phyloP scores from a whole-genome alignment of 2,113 vertebrate genomes.

The Panthera tigris region DNA sequence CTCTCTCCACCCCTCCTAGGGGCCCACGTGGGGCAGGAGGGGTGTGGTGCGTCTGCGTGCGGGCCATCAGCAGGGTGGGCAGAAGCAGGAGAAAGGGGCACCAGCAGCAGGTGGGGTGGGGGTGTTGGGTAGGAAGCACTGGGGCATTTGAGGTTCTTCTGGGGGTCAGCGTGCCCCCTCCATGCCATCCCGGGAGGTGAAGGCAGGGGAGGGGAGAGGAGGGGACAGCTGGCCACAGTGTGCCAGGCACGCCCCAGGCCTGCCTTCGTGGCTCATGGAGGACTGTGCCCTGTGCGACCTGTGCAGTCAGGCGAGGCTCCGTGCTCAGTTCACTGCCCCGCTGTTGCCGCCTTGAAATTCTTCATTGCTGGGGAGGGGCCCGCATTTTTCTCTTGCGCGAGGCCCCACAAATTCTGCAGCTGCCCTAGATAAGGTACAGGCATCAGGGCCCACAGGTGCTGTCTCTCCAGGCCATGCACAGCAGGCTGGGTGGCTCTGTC shows the following conservation, averaged over 20 bases:
- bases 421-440: rapidly evolving
- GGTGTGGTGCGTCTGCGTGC: not conserved
- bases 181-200: not conserved
- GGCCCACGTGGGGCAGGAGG: not conserved
- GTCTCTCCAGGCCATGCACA: rapidly evolving
- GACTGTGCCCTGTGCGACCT: rapidly evolving
- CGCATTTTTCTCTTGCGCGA: rapidly evolving
- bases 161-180: not conserved
- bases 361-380: not conserved
- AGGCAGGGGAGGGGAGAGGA: not conserved
- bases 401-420: not conserved
- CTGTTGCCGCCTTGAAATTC: not conserved
- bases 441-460: rapidly evolving
- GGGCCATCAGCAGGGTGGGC: not conserved
- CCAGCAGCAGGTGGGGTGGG: not conserved
- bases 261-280: rapidly evolving
- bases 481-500: rapidly evolving
- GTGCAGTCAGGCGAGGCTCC: rapidly evolving
- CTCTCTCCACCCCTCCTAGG: not conserved
- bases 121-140: not conserved
- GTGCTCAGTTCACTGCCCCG: not conserved
- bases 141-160: not conserved
- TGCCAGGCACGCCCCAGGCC: not conserved
- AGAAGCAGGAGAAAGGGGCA: not conserved
- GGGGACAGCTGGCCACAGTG: rapidly evolving